These are phyloP conservation scores for Chelonoidis abingdonii DNA, from an alignment of 2,113 vertebrate genomes.

Conservation along the genomic window DNA sequence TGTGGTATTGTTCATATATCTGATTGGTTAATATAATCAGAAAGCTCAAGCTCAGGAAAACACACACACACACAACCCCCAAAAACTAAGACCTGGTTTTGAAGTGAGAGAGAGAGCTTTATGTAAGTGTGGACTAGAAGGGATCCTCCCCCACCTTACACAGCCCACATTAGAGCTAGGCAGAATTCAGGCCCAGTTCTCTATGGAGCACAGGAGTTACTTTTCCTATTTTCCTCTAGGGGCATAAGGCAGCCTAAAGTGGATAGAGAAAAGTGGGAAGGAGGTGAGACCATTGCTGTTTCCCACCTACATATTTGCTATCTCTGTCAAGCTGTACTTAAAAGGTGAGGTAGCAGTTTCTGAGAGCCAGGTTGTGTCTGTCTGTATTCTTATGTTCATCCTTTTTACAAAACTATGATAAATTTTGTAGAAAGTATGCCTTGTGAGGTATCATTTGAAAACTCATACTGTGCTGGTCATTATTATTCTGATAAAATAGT, in stretches of 20 bases:
- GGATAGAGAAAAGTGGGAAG: accelerated
- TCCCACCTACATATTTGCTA: neutral
- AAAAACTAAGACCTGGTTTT: too few species aligned
- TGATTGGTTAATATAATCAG: too few species aligned
- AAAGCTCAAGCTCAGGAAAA: accelerated
- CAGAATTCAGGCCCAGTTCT: neutral
- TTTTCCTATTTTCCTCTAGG: neutral
- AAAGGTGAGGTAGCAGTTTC: neutral
- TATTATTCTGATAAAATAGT: too few species aligned
- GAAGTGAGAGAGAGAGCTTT: neutral
- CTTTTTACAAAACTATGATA: too few species aligned
- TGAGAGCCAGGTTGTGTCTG: neutral
- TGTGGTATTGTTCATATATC: neutral
- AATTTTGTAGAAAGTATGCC: too few species aligned
- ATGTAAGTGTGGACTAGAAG: neutral
- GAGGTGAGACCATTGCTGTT: accelerated
- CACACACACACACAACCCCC: neutral
- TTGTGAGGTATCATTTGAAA: too few species aligned
- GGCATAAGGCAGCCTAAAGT: neutral
- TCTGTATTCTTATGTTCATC: too few species aligned
- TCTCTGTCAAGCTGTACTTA: neutral
- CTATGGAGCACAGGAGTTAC: too few species aligned
- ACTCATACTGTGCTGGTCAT: too few species aligned
- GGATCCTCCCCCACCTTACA: neutral
- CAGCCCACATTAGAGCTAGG: neutral